Conservation (phyloP, 2,888 invertebrate species). For the Ochlodes sylvanus region DNA sequence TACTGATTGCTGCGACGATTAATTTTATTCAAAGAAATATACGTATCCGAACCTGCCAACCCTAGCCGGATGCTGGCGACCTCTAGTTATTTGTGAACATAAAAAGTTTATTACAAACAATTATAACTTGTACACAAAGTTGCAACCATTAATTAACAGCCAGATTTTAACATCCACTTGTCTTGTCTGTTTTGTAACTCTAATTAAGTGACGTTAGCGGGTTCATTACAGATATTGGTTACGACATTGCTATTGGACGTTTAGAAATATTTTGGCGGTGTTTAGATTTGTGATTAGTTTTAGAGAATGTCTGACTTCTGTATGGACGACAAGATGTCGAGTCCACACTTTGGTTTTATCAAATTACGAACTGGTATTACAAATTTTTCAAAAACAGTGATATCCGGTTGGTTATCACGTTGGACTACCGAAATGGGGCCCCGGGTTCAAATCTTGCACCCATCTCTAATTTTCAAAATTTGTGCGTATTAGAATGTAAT, state of each 20-base stretch:
- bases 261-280: background rate
- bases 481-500: too few species aligned
- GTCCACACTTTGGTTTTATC: too few species aligned
- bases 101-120: slow-evolving; percentile 31
- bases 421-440: too few species aligned
- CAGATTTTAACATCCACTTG: slow-evolving; percentile 6
- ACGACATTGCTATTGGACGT: background rate
- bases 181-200: background rate
- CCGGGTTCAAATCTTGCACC: too few species aligned
- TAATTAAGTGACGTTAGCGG: slow-evolving; percentile 13
- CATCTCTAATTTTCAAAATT: too few species aligned
- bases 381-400: too few species aligned
- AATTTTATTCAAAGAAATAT: background rate
- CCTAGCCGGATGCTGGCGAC: slow-evolving; percentile 7
- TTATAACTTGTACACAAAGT: slow-evolving; percentile 23
- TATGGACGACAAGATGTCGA: too few species aligned
- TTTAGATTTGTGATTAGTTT: too few species aligned
- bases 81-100: slow-evolving; percentile 19
- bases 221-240: slow-evolving; percentile 1
- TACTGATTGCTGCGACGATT: too few species aligned
- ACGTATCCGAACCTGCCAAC: slow-evolving; percentile 3
- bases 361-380: too few species aligned
- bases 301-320: too few species aligned
- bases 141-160: slow-evolving; percentile 21
- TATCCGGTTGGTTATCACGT: too few species aligned